Conservation (phyloP, 2,797 vertebrate genomes). For the Gymnothorax reevesii region DNA sequence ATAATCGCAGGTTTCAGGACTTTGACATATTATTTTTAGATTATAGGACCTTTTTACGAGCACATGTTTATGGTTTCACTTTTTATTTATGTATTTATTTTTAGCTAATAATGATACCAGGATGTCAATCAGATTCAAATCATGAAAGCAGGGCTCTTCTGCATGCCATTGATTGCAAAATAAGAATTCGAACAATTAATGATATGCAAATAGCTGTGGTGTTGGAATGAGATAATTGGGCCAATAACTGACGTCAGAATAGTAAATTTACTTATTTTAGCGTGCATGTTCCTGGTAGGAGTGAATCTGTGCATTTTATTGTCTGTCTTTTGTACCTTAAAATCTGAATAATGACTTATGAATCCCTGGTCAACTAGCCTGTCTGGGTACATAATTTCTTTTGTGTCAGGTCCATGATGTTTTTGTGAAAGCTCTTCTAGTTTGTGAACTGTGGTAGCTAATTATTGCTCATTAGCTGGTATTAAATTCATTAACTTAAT, state of each 20-base stretch:
- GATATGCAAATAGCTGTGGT: neutral
- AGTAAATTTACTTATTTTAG: neutral
- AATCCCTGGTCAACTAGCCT: neutral
- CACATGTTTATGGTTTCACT: slow-evolving; percentile 5
- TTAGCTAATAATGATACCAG: slow-evolving; percentile 24
- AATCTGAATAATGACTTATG: slow-evolving; percentile 7
- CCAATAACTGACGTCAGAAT: neutral
- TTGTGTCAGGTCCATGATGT: neutral
- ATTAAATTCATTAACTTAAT: neutral
- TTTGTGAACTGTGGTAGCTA: neutral
- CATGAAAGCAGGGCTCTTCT: slow-evolving; percentile 6
- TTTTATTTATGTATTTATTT: slow-evolving; percentile 32
- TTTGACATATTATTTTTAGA: slow-evolving; percentile 24
- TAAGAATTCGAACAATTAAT: neutral
- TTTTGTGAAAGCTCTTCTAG: neutral
- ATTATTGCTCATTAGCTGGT: slow-evolving; percentile 13
- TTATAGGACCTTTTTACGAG: slow-evolving; percentile 16
- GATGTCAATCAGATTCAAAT: slow-evolving; percentile 32
- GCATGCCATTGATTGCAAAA: neutral
- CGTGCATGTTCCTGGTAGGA: neutral
- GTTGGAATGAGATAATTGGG: neutral
- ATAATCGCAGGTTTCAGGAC: slow-evolving; percentile 27
- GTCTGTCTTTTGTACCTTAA: neutral
- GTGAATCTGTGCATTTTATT: neutral
- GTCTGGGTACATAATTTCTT: neutral